Conservation (phyloP, 2,888 invertebrate genomes). For the Dicyrtomina minuta region DNA sequence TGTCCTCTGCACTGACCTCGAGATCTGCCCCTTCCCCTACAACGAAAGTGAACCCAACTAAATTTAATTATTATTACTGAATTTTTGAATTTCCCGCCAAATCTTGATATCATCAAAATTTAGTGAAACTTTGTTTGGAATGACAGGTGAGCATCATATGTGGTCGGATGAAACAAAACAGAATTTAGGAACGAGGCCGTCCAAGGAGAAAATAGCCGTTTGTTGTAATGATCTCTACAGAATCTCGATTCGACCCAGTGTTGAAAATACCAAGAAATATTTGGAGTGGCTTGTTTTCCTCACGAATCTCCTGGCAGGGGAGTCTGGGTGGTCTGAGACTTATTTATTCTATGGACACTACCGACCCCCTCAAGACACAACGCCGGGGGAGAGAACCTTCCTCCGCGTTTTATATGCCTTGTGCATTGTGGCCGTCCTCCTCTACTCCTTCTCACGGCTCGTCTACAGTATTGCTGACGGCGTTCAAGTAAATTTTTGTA, state of each 20-base stretch:
- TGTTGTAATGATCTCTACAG: no score
- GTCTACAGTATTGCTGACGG: not conserved
- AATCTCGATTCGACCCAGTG: not conserved
- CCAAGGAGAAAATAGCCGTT: no score
- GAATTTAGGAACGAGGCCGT: no score
- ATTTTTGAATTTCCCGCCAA: no score
- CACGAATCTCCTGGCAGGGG: not conserved
- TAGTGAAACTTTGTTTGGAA: no score
- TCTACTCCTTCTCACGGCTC: not conserved
- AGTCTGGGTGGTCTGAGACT: not conserved
- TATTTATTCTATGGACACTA: constrained; percentile 11
- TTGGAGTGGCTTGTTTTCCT: no score
- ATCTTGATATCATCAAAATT: no score
- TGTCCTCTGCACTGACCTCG: not conserved
- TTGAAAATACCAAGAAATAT: not conserved
- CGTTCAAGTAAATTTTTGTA: not conserved
- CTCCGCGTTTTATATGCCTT: not conserved
- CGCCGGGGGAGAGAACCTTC: not conserved
- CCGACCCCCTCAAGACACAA: not conserved
- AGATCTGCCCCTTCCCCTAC: not conserved
- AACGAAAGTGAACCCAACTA: not conserved
- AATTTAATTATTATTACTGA: not conserved
- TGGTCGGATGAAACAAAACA: no score
- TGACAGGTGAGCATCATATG: no score
- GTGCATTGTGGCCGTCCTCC: not conserved